phyloP scores from a whole-genome alignment of 1,140 invertebrate genomes.

The Apis laboriosa region DNA sequence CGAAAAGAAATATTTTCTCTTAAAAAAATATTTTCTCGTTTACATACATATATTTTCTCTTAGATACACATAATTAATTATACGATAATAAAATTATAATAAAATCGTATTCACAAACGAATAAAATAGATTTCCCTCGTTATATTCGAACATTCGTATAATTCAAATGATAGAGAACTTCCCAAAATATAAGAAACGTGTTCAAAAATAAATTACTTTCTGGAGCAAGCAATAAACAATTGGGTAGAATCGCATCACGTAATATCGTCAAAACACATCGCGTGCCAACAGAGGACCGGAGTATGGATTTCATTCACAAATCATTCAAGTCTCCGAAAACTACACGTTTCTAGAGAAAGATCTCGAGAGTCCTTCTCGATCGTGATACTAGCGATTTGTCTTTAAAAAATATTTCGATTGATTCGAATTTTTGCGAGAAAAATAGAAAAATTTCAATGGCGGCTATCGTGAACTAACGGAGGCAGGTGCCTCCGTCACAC shows the following conservation, averaged over 20 bases:
- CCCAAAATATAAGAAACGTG: too few relatives aligned
- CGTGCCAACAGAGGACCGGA: not conserved
- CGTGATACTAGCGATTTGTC: too few relatives aligned
- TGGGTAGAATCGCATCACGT: not conserved
- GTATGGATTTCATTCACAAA: not conserved
- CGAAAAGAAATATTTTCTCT: too few relatives aligned
- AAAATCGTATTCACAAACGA: too few relatives aligned
- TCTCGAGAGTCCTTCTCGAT: not conserved
- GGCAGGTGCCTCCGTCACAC: constrained; percentile 78
- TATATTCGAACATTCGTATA: too few relatives aligned
- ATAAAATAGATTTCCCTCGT: too few relatives aligned
- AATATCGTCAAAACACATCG: not conserved
- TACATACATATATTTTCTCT: too few relatives aligned
- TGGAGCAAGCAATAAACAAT: not conserved
- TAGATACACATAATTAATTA: too few relatives aligned
- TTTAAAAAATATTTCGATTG: not conserved
- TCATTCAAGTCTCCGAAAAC: not conserved
- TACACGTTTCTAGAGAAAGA: not conserved
- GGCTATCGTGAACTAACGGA: constrained; percentile 69
- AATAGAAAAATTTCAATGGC: constrained; percentile 46
- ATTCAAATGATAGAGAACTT: too few relatives aligned
- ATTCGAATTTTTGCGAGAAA: not conserved
- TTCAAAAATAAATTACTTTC: not conserved
- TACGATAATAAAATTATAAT: too few relatives aligned
- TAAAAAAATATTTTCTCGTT: too few relatives aligned